Evolutionary conservation across 1,140 invertebrate species (phyloP).

Genomic region (Venustaconcha ellipsiformis): DNA sequence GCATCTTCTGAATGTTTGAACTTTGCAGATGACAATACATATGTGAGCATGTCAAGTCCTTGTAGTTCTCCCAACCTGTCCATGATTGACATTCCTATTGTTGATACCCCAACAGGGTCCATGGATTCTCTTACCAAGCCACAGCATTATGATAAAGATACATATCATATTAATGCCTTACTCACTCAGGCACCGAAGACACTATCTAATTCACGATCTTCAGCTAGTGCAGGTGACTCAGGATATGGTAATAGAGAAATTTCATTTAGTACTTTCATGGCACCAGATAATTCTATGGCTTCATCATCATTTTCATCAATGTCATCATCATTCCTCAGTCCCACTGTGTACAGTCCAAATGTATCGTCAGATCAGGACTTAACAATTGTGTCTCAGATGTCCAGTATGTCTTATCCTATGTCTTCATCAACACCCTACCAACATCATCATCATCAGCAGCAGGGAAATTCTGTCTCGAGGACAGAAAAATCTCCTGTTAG

Average conservation of each 20-base stretch:
- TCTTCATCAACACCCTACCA: constrained; percentile 20
- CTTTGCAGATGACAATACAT: constrained; percentile 40
- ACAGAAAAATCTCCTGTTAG: constrained; percentile 6
- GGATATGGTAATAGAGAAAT: constrained; percentile 11
- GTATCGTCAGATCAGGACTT: constrained; percentile 16
- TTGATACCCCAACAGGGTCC: constrained; percentile 40
- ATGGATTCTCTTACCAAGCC: constrained; percentile 39
- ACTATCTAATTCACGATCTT: neutral
- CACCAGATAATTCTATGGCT: constrained; percentile 7
- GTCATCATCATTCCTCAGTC: constrained; percentile 4
- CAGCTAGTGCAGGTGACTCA: neutral
- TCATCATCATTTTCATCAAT: constrained; percentile 17
- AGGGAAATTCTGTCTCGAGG: constrained; percentile 1
- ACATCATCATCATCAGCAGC: constrained; percentile 1
- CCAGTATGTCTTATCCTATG: constrained; percentile 10
- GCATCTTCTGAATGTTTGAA: constrained; percentile 29
- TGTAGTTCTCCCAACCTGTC: constrained; percentile 49
- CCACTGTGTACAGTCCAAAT: neutral
- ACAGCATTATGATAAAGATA: constrained; percentile 29
- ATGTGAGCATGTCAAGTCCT: constrained; percentile 54
- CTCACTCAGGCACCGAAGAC: constrained; percentile 7
- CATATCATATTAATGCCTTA: constrained; percentile 23
- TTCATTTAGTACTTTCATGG: constrained; percentile 9
- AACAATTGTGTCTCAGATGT: constrained; percentile 17
- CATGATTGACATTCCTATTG: constrained; percentile 40